phyloP scores from a whole-genome alignment of 1,140 invertebrate genomes.

The Sesamia nonagrioides region DNA sequence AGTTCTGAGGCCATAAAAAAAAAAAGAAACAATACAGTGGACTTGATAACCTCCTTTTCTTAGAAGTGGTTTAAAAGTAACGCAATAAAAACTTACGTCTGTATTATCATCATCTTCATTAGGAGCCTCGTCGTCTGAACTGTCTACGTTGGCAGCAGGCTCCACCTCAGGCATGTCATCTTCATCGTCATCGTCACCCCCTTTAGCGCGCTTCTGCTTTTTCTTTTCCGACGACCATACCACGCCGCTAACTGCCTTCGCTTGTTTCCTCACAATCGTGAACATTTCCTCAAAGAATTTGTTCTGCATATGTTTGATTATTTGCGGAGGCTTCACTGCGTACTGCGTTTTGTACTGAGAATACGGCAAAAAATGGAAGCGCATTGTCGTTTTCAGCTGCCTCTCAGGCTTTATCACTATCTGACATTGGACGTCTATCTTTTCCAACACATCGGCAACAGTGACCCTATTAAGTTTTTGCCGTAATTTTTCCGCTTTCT shows the following conservation, averaged over 20 bases:
- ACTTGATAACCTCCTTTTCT: too few species aligned
- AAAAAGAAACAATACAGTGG: too few species aligned
- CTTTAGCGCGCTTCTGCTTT: constrained; percentile 63
- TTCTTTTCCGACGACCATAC: constrained; percentile 78
- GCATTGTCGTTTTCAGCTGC: constrained; percentile 88
- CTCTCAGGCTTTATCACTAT: constrained; percentile 88
- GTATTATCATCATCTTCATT: constrained; percentile 90
- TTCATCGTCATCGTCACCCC: constrained; percentile 89
- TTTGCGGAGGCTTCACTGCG: constrained; percentile 90
- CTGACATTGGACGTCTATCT: constrained; percentile 90
- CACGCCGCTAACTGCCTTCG: constrained; percentile 78
- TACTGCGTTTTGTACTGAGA: constrained; percentile 92
- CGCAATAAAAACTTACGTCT: constrained; percentile 70
- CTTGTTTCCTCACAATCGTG: constrained; percentile 85
- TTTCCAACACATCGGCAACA: constrained; percentile 93
- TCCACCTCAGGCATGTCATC: constrained; percentile 89
- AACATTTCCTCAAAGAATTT: constrained; percentile 90
- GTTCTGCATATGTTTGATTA: constrained; percentile 91
- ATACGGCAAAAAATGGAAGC: constrained; percentile 92
- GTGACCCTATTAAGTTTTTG: constrained; percentile 92
- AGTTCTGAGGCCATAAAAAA: too few species aligned
- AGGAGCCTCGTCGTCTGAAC: constrained; percentile 94
- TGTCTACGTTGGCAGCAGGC: constrained; percentile 88
- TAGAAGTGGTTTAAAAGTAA: background rate
- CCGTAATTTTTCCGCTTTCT: constrained; percentile 90